Base-by-base conservation (phyloP, 2,113 vertebrate genomes). In the Callopanchax toddi region DNA sequence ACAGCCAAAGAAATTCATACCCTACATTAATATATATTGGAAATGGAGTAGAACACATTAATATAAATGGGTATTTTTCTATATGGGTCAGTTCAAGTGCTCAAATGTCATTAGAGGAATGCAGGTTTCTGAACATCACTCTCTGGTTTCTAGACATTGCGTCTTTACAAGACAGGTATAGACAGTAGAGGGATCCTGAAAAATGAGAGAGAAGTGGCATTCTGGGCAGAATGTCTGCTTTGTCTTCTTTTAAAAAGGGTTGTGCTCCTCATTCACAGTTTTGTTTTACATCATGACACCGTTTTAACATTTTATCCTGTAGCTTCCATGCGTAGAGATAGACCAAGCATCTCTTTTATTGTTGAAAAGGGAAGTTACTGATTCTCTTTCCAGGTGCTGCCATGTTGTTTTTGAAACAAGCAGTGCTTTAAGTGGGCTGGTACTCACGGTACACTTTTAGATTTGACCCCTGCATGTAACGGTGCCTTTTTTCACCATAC, bases 1-100 rank as follows among this genome's bases (percentile, higher is more conserved):
- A 74, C 59, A 79, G 74, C 49, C 71, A 69, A 71, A 74, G 61
- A 83, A 76, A 86, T 84, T 67, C 77, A 89, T 74, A 85, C 49
- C 44, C 73, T 52, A 22, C 70, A 91, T 91, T 88, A 89, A 91
- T 91, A 90, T 91, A 91, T 86, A 89, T 87, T 86, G 81, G 61
- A 87, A 84, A 74, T 72, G 29, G 76, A 79, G 67, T 54, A 76
- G 42, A 78, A 87, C 71, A 69, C 70, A 89, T 91, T 92, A 89
- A 89, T 91, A 90, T 92, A 91, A 64, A 89, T 90, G 67, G 83
- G 34, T 74, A 86, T 83, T 61, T 13, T 76, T 86, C 56, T 61
- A 74, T 79, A 81, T 79, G 52, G 83, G 80, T 86, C 78, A 83
- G 61, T 85, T 86, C 71, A 85, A 76, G 66, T 46, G 60, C 49